Evolutionary conservation across 2,888 invertebrate genomes (phyloP).

Genomic region (Campoletis raptor): DNA sequence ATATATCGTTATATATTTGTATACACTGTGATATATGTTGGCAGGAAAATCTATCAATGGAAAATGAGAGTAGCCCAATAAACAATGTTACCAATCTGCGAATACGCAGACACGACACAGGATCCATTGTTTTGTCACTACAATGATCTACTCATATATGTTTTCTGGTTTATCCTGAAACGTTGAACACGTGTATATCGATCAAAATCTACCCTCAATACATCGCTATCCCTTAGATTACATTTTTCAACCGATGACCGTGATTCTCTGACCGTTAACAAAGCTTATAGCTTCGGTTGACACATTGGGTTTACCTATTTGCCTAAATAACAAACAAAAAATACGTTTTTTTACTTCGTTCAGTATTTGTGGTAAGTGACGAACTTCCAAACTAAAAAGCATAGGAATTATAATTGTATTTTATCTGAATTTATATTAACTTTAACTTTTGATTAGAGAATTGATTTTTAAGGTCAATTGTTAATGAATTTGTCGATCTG

Average conservation of each 20-base stretch:
- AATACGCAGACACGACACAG: slow-evolving; percentile 6
- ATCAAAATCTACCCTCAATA: slow-evolving; percentile 9
- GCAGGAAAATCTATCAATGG: slow-evolving; percentile 22
- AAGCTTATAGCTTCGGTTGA: background rate
- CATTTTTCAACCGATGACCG: background rate
- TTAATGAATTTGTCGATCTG: background rate
- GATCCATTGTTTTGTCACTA: slow-evolving; percentile 44
- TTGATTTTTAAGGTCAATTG: background rate
- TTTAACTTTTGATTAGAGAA: background rate
- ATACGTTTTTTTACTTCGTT: background rate
- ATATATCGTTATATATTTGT: slow-evolving; percentile 3
- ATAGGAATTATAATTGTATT: background rate
- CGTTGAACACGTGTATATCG: background rate
- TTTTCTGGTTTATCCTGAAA: slow-evolving; percentile 32
- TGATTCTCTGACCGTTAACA: background rate
- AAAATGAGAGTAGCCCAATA: slow-evolving; percentile 46
- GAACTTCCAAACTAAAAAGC: background rate
- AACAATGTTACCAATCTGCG: slow-evolving; percentile 48
- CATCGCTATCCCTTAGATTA: slow-evolving; percentile 7
- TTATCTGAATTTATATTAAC: background rate
- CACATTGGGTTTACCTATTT: background rate
- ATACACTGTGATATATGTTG: background rate
- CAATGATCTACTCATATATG: slow-evolving; percentile 38
- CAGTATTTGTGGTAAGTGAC: background rate
- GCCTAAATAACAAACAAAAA: background rate